phyloP scores from a whole-genome alignment of 2,113 vertebrate species.

The Corythoichthys intestinalis region DNA sequence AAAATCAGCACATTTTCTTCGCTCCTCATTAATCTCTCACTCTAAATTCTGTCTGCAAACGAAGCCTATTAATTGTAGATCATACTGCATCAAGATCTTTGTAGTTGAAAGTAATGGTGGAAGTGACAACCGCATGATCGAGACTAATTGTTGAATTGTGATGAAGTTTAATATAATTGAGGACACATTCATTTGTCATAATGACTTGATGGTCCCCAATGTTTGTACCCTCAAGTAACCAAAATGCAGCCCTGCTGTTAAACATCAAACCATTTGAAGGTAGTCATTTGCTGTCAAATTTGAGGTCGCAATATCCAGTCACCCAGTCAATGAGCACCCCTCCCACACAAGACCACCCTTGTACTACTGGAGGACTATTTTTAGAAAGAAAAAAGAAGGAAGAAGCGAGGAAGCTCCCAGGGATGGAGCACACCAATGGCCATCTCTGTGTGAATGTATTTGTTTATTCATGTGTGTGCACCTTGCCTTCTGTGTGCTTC shows the following conservation, averaged over 20 bases:
- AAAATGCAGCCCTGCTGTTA: background rate
- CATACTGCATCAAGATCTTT: no score
- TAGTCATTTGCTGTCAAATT: conserved; percentile 45
- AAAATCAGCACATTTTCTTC: no score
- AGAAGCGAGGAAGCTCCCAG: conserved; percentile 29
- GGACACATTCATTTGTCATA: background rate
- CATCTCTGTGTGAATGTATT: conserved; percentile 21
- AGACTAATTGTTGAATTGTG: no score
- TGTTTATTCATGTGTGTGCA: conserved; percentile 44
- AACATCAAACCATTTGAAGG: background rate
- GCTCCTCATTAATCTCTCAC: no score
- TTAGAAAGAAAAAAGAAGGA: conserved; percentile 36
- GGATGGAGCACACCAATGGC: conserved; percentile 10
- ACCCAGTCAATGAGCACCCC: conserved; percentile 7
- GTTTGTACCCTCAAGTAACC: background rate
- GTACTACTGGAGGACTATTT: conserved; percentile 58
- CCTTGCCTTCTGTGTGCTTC: conserved; percentile 26
- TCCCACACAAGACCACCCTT: conserved; percentile 49
- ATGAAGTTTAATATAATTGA: background rate
- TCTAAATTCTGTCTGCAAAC: no score
- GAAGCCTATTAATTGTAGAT: no score
- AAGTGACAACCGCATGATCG: no score
- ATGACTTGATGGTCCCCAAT: background rate
- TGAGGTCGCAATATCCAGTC: conserved; percentile 31
- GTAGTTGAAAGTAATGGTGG: no score